Evolutionary conservation across 2,888 invertebrate species (phyloP), one percentile per base, ranked within the genome.

Genomic region (Amitus sp.): DNA sequence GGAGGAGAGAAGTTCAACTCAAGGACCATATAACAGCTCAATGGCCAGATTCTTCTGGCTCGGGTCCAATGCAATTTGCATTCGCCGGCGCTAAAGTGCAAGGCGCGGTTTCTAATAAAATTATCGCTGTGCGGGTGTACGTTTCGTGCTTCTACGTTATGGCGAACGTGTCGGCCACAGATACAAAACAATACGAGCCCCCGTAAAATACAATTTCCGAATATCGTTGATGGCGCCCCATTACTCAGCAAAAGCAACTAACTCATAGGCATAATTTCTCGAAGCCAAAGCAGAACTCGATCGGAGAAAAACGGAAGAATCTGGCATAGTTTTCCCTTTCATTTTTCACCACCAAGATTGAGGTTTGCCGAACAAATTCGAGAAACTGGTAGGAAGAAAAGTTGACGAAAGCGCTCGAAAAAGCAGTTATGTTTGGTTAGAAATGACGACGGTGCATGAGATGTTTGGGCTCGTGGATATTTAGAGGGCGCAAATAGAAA

Each of bases 11-110:
- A 62, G 62, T 65, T 65, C 58, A 64, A 62, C 54, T 67, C 62
- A 47, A 34, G 46, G 58, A 48, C 64, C 70, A 57, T 70, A 69
- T 70, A 77, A 76, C 71, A 70, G 73, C 71, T 73, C 70, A 71
- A 73, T 75, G 72, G 69, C 62, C 63, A 55, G 69, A 48, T 65
- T 62, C 63, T 65, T 62, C 55, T 77, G 78, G 78, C 77, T 55
- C 63, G 39, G 65, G 66, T 72, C 76, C 76, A 78, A 67, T 55
- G 59, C 69, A 72, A 71, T 77, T 73, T 72, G 72, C 75, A 70
- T 73, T 69, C 57, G 66, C 51, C 56, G 68, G 63, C 60, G 70
- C 67, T 66, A 63, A 72, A 72, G 58, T 58, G 70, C 69, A 71
- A 67, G 69, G 67, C 66, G 69, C 66, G 57, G 69, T 72, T 71